A percentile compares a stretch with the other conserved stretches of the same genome.
These are phyloP conservation scores for Drosophila stalkeri DNA, from an alignment of 2,888 invertebrate genomes.

Conservation along the genomic window DNA sequence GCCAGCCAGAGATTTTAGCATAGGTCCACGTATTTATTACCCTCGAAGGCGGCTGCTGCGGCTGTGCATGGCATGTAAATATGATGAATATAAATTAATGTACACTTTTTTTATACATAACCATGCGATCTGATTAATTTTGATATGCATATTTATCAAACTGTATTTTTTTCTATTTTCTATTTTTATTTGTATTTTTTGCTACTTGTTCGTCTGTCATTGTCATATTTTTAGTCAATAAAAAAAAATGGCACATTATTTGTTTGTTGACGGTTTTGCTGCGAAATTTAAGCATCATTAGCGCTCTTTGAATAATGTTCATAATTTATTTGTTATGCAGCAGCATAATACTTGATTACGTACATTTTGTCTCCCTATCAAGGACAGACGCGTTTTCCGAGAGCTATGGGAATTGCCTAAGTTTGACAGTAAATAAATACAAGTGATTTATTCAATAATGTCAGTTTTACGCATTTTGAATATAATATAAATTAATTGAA, in stretches of 20 bases:
- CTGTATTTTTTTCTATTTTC: constrained; percentile 2
- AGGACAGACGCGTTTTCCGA: background rate
- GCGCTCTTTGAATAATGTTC: constrained; percentile 54
- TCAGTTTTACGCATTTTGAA: background rate
- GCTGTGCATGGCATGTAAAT: constrained; percentile 29
- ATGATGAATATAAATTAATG: constrained; percentile 54
- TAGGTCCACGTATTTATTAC: constrained; percentile 43
- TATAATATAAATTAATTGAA: constrained; percentile 1
- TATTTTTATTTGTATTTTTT: background rate
- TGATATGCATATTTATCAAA: constrained; percentile 34
- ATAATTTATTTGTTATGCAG: constrained; percentile 52
- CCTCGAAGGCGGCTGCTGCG: constrained; percentile 28
- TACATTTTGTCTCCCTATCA: background rate
- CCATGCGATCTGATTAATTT: constrained; percentile 58
- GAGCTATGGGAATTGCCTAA: background rate
- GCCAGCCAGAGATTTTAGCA: constrained; percentile 29
- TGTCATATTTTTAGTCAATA: constrained; percentile 44
- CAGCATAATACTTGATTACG: constrained; percentile 36
- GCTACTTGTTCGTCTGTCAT: constrained; percentile 38
- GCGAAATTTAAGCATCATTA: constrained; percentile 62
- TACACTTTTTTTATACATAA: constrained; percentile 6
- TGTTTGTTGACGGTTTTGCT: constrained; percentile 19
- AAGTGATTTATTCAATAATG: constrained; percentile 15
- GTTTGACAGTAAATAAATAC: constrained; percentile 12
- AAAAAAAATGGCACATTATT: constrained; percentile 32